Conservation (phyloP, 2,888 invertebrate genomes). For the Hirtodrosophila cameraria region DNA sequence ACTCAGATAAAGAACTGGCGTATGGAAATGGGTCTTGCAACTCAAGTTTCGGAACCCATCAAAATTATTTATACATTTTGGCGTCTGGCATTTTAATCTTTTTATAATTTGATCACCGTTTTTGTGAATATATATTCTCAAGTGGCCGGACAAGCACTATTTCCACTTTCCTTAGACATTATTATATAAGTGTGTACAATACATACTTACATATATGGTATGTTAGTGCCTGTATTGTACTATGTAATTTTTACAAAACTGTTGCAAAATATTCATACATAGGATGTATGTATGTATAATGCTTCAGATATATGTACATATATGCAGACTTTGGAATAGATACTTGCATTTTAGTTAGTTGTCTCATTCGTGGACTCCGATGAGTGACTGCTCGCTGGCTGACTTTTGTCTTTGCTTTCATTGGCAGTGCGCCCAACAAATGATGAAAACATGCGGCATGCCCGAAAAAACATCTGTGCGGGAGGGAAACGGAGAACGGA, state of each 20-base stretch:
- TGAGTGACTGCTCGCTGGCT: slow-evolving; percentile 63
- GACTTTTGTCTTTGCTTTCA: slow-evolving; percentile 64
- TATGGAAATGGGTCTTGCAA: slow-evolving; percentile 8
- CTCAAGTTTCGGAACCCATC: slow-evolving; percentile 36
- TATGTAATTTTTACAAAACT: slow-evolving; percentile 12
- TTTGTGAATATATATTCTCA: slow-evolving; percentile 32
- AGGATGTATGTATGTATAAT: not conserved
- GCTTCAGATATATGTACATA: slow-evolving; percentile 2
- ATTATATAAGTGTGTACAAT: slow-evolving; percentile 14
- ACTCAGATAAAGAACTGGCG: slow-evolving; percentile 22
- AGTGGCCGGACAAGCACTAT: slow-evolving; percentile 35
- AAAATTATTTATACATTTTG: slow-evolving; percentile 42
- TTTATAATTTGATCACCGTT: slow-evolving; percentile 46
- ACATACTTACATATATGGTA: not conserved
- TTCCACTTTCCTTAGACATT: slow-evolving; percentile 14
- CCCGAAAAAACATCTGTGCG: slow-evolving; percentile 44
- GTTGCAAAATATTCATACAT: slow-evolving; percentile 1
- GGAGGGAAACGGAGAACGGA: slow-evolving; percentile 48
- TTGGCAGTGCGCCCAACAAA: slow-evolving; percentile 70
- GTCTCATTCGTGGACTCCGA: slow-evolving; percentile 47
- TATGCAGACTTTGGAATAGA: slow-evolving; percentile 41
- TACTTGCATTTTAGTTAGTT: slow-evolving; percentile 56
- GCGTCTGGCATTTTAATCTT: slow-evolving; percentile 54
- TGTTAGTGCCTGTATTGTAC: slow-evolving; percentile 29
- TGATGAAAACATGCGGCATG: slow-evolving; percentile 66